phyloP scores from a whole-genome alignment of 2,113 vertebrate genomes.

The Paramisgurnus dabryanus region DNA sequence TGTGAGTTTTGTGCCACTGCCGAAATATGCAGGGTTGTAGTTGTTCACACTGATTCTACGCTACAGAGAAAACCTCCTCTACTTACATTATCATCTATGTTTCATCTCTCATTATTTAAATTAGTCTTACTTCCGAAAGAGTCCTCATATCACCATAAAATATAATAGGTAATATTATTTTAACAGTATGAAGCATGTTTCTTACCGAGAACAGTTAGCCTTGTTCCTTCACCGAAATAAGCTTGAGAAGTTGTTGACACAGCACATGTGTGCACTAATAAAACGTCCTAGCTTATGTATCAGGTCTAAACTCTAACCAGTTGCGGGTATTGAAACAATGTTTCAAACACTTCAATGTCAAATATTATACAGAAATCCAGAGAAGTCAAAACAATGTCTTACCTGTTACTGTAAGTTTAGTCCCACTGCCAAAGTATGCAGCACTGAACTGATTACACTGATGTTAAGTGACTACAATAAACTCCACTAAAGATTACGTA shows the following conservation, averaged over 20 bases:
- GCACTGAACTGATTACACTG: conserved; percentile 69
- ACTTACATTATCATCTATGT: not conserved
- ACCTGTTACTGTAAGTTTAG: conserved; percentile 74
- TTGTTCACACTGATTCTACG: conserved; percentile 71
- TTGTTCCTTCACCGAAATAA: conserved; percentile 64
- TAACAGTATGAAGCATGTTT: conserved; percentile 26
- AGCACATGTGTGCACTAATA: not conserved
- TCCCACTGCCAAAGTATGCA: conserved; percentile 76
- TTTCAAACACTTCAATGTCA: not conserved
- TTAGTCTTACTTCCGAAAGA: too few relatives aligned
- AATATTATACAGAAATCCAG: not conserved
- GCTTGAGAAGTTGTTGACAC: conserved; percentile 45
- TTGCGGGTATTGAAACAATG: too few relatives aligned
- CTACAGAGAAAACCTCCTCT: conserved; percentile 66
- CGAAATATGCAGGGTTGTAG: conserved; percentile 70
- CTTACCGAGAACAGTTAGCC: conserved; percentile 60
- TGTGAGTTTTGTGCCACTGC: conserved; percentile 77
- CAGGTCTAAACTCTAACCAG: not conserved
- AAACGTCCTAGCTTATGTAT: conserved; percentile 20
- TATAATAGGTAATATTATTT: not conserved
- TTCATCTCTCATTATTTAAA: not conserved
- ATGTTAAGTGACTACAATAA: conserved; percentile 66
- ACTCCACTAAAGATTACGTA: conserved; percentile 1
- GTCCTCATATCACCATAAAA: not conserved
- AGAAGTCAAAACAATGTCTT: conserved; percentile 5